Conservation (phyloP, 23 tunicate genomes). For the Oikopleura vanhoeffeni region DNA sequence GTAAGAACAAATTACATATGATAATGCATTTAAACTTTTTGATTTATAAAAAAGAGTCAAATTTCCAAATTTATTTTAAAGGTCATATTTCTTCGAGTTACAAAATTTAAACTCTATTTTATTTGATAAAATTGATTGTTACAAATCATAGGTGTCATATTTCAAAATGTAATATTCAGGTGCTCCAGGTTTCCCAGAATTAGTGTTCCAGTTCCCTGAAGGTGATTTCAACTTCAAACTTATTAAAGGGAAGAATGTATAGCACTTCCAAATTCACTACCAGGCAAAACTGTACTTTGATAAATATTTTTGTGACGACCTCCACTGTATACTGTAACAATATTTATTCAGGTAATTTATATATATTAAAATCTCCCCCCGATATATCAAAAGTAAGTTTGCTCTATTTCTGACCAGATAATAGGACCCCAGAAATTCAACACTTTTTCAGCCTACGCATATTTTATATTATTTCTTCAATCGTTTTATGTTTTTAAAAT, state of each 20-base stretch:
- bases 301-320: background rate
- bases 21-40: too few relatives aligned
- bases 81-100: too few relatives aligned
- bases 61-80: too few relatives aligned
- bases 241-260: constrained; percentile 75
- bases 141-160: too few relatives aligned
- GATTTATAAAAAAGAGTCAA: too few relatives aligned
- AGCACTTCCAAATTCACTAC: background rate
- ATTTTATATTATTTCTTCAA: background rate
- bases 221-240: constrained; percentile 96
- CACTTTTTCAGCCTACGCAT: too few relatives aligned
- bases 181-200: constrained; percentile 70
- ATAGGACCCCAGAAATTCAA: background rate
- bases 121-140: too few relatives aligned
- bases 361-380: too few relatives aligned
- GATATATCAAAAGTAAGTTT: too few relatives aligned
- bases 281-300: background rate
- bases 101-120: too few relatives aligned
- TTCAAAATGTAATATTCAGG: too few relatives aligned
- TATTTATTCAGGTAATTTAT: constrained; percentile 13
- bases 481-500: background rate
- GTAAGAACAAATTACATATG: constrained; percentile 22
- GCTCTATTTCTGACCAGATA: too few relatives aligned
- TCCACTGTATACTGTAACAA: constrained; percentile 14
- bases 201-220: constrained; percentile 95